These are phyloP conservation scores for Odontophorus gujanensis DNA, from an alignment of 2,113 vertebrate species.

Conservation along the genomic window DNA sequence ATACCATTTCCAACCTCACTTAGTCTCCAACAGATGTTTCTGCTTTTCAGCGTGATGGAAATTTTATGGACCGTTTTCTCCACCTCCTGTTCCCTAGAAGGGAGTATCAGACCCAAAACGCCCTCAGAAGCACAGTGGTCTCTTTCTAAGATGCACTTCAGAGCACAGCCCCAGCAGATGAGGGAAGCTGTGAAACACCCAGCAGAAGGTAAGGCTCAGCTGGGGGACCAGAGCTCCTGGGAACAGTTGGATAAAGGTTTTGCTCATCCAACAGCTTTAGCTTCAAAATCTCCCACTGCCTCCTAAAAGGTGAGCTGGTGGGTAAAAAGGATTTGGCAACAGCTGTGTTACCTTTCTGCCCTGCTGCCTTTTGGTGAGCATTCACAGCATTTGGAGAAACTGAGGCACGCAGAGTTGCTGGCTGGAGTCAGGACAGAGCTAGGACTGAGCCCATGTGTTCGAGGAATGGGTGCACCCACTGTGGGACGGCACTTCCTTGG, in stretches of 20 bases:
- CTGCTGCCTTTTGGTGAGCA: not conserved
- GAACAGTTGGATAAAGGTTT: not conserved
- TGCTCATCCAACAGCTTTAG: not conserved
- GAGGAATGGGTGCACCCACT: not conserved
- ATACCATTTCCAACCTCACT: slow-evolving; percentile 55
- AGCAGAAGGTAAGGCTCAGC: not conserved
- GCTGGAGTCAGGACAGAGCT: not conserved
- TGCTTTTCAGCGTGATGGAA: slow-evolving; percentile 64
- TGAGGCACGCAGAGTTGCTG: not conserved
- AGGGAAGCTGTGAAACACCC: not conserved
- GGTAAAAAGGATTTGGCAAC: not conserved
- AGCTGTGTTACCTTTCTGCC: not conserved
- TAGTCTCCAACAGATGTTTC: slow-evolving; percentile 67
- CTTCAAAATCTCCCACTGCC: not conserved
- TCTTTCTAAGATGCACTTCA: not conserved
- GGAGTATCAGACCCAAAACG: slow-evolving; percentile 2
- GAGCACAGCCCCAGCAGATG: not conserved
- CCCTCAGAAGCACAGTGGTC: not conserved
- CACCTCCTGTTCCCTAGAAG: slow-evolving; percentile 24
- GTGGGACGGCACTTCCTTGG: not conserved
- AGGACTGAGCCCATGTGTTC: fast-evolving
- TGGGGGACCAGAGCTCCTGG: not conserved
- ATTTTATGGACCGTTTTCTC: slow-evolving; percentile 68
- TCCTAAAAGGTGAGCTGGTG: not conserved
- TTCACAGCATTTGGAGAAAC: not conserved